phyloP scores from a whole-genome alignment of 2,113 vertebrate species.

The Meleagris gallopavo region DNA sequence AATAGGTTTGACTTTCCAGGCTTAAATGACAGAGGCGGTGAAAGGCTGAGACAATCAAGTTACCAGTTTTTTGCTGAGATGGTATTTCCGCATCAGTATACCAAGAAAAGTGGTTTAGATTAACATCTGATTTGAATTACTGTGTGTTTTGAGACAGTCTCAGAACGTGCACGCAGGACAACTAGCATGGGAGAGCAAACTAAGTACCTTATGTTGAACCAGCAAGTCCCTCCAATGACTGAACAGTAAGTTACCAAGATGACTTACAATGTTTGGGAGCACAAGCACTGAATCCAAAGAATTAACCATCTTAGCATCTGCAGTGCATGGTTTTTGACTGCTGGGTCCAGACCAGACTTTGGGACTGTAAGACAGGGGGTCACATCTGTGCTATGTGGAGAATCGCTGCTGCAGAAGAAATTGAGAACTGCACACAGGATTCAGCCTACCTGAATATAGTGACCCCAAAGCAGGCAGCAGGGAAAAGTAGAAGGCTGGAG shows the following conservation, averaged over 20 bases:
- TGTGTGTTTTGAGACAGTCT: neutral
- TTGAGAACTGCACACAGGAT: neutral
- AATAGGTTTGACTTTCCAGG: slow-evolving; percentile 14
- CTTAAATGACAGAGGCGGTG: neutral
- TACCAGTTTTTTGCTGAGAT: slow-evolving; percentile 4
- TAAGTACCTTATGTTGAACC: neutral
- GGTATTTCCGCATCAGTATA: neutral
- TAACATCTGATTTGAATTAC: neutral
- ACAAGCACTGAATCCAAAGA: neutral
- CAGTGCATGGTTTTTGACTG: neutral
- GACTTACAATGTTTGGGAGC: neutral
- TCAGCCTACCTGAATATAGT: neutral
- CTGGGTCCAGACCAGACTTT: neutral
- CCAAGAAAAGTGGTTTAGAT: neutral
- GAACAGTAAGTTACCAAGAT: neutral
- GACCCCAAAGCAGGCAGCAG: neutral
- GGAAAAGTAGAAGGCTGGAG: neutral
- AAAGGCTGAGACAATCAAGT: neutral
- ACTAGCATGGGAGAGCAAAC: neutral
- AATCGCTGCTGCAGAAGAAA: neutral
- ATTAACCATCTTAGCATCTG: neutral
- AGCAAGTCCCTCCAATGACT: neutral
- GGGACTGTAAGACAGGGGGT: neutral
- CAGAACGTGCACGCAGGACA: neutral
- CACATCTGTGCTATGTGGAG: neutral